Conservation (phyloP, 1,140 invertebrate genomes). For the Caenorhabditis inopinata region DNA sequence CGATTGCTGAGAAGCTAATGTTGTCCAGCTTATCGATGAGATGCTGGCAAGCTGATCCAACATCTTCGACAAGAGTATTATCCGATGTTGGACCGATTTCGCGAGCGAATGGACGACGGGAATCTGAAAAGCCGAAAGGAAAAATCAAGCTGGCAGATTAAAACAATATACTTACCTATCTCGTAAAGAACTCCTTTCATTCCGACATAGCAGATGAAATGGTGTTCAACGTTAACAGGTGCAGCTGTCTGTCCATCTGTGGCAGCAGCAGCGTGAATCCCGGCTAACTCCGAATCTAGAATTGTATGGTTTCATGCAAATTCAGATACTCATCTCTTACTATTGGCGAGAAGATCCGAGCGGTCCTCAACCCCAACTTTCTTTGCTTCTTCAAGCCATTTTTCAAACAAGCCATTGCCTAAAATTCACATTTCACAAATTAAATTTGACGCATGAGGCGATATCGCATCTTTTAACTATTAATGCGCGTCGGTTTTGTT, state of each 20-base stretch:
- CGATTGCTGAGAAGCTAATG: conserved; percentile 44
- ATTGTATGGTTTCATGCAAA: not conserved
- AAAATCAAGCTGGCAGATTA: not conserved
- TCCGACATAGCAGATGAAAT: conserved; percentile 50
- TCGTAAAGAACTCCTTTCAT: conserved; percentile 47
- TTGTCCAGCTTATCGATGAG: conserved; percentile 49
- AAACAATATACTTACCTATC: conserved; percentile 27
- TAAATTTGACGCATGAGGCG: too few relatives aligned
- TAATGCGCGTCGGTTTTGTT: too few relatives aligned
- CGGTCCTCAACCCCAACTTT: conserved; percentile 27
- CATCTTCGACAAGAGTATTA: conserved; percentile 45
- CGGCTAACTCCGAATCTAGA: not conserved
- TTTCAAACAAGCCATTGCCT: conserved; percentile 36
- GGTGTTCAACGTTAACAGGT: conserved; percentile 42
- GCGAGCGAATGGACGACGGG: conserved; percentile 48
- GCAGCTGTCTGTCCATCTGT: conserved; percentile 27
- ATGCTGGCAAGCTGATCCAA: conserved; percentile 37
- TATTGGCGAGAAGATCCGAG: conserved; percentile 22
- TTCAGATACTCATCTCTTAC: not conserved
- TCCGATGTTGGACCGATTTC: conserved; percentile 34
- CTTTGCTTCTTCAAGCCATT: conserved; percentile 40
- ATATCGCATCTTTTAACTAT: too few relatives aligned
- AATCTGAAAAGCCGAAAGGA: conserved; percentile 40
- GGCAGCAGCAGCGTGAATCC: not conserved
- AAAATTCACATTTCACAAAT: too few relatives aligned